Evolutionary conservation across 2,113 vertebrate genomes (phyloP).

Genomic region (Cyanoramphus novaezelandiae): DNA sequence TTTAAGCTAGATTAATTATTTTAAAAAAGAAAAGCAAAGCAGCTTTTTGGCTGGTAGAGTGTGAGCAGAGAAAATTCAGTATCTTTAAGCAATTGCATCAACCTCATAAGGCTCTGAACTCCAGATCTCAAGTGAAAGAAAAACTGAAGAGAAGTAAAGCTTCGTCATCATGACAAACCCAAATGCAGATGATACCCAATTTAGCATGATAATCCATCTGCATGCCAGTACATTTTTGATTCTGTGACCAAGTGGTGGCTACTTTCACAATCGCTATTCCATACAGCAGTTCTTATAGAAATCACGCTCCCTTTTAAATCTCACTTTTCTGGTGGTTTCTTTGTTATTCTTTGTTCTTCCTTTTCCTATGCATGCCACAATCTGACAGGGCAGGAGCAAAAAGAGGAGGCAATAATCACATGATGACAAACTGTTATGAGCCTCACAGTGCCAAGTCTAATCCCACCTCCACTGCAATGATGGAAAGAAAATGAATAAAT

Average conservation of each 20-base stretch:
- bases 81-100: neutral
- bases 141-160: neutral
- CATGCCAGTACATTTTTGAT: neutral
- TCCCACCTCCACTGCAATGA: neutral
- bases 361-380: neutral
- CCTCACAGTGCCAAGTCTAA: neutral
- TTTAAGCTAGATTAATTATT: slow-evolving; percentile 50
- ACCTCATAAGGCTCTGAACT: neutral
- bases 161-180: neutral
- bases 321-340: neutral
- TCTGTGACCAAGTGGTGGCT: neutral
- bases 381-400: accelerated
- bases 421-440: accelerated
- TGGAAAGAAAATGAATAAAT: neutral
- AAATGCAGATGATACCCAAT: neutral
- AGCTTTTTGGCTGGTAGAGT: neutral
- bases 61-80: neutral
- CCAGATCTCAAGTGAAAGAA: neutral
- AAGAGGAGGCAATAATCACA: neutral
- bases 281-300: neutral
- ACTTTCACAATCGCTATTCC: neutral
- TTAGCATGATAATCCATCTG: neutral
- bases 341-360: neutral
- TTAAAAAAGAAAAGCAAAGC: neutral
- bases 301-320: neutral